Conservation (phyloP, 2,797 vertebrate genomes). For the Semotilus atromaculatus region DNA sequence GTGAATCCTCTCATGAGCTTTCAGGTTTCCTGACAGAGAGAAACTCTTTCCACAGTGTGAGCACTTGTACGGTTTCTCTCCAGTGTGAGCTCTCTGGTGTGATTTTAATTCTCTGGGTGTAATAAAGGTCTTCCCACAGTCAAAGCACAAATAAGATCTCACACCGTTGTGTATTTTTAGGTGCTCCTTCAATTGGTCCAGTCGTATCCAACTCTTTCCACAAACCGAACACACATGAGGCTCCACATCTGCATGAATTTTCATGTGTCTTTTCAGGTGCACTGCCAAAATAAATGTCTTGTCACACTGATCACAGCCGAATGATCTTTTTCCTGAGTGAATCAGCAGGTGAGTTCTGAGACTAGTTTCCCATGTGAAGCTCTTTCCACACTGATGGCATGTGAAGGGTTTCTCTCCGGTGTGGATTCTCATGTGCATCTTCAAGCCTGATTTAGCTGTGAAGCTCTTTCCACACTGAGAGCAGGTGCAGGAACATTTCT, state of each 20-base stretch:
- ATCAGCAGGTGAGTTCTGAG: not conserved
- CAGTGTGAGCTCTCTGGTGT: not conserved
- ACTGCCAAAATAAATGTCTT: not conserved
- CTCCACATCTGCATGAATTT: not conserved
- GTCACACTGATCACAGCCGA: not conserved
- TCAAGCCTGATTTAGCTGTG: not conserved
- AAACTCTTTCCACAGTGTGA: not conserved
- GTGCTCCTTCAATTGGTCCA: not conserved
- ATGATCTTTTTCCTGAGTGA: not conserved
- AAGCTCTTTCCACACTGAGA: not conserved
- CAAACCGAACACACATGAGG: not conserved
- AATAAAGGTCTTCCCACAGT: not conserved
- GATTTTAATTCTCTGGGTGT: not conserved
- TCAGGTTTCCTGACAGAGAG: not conserved
- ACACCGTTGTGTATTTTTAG: not conserved
- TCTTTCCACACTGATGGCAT: not conserved
- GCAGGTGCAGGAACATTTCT: fast-evolving
- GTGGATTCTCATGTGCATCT: not conserved
- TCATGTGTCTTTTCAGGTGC: not conserved
- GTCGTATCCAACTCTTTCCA: not conserved
- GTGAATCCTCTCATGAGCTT: not conserved
- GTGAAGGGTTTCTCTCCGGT: not conserved
- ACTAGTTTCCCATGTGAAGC: not conserved
- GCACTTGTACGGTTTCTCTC: not conserved
- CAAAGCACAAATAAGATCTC: not conserved